Evolutionary conservation across 2,888 invertebrate species (phyloP).

Genomic region (Troides oblongomaculatus): DNA sequence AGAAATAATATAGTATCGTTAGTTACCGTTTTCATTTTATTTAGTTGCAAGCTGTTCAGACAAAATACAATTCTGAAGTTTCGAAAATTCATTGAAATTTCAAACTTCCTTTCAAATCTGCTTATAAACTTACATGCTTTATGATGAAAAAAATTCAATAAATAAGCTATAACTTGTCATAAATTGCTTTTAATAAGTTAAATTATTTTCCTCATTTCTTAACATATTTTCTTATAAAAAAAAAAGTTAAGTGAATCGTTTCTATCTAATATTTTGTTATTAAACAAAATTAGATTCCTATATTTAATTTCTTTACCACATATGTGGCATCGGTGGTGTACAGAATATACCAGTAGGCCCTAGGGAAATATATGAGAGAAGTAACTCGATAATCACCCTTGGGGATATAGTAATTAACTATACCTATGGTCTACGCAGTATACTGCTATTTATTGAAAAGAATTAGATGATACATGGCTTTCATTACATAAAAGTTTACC

Average conservation of each 20-base stretch:
- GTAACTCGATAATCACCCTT: constrained; percentile 51
- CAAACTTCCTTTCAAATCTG: not conserved
- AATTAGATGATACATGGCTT: not conserved
- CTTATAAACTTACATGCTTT: not conserved
- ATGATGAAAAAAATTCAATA: not conserved
- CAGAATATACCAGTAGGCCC: constrained; percentile 43
- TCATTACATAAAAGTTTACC: not conserved
- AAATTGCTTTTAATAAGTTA: too few species aligned
- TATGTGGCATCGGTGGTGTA: constrained; percentile 51
- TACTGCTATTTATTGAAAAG: not conserved
- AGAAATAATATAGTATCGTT: not conserved
- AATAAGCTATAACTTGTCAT: not conserved
- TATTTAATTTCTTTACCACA: constrained; percentile 47
- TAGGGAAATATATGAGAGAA: constrained; percentile 60
- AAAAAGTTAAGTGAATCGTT: too few species aligned
- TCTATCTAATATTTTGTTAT: not conserved
- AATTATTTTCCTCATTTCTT: too few species aligned
- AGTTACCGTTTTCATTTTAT: not conserved
- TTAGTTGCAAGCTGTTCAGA: constrained; percentile 1
- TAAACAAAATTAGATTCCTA: not conserved
- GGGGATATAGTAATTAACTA: constrained; percentile 39
- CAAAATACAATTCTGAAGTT: not conserved
- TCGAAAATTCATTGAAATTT: not conserved
- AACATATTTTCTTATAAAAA: too few species aligned
- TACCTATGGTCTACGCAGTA: not conserved